Evolutionary conservation across 1,140 invertebrate genomes (phyloP).

Genomic region (Drosophila teissieri): DNA sequence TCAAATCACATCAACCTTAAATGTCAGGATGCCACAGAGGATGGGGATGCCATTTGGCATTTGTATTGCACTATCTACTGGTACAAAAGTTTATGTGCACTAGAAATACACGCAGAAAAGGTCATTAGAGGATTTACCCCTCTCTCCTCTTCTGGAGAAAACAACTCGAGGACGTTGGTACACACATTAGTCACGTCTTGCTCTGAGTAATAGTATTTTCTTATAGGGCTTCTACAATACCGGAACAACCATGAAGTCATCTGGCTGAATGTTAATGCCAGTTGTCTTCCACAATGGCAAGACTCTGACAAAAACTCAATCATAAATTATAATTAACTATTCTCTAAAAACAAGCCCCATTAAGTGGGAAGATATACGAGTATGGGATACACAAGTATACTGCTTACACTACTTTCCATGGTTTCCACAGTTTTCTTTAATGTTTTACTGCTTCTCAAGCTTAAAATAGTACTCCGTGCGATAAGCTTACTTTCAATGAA

Average conservation of each 20-base stretch:
- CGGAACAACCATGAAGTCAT: constrained; percentile 23
- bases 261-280: constrained; percentile 25
- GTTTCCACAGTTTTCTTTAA: background rate
- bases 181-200: constrained; percentile 36
- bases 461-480: constrained; percentile 6
- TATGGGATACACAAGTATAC: background rate
- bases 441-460: background rate
- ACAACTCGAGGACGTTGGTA: background rate
- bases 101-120: constrained; percentile 11
- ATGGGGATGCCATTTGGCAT: constrained; percentile 11
- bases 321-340: constrained; percentile 48
- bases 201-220: constrained; percentile 42
- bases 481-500: constrained; percentile 11
- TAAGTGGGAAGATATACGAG: background rate
- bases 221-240: constrained; percentile 30
- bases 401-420: background rate
- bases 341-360: constrained; percentile 10
- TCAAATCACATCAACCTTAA: constrained; percentile 37
- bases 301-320: constrained; percentile 10
- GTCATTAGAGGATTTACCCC: constrained; percentile 21
- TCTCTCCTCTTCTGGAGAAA: background rate
- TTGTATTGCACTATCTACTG: background rate
- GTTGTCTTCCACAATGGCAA: constrained; percentile 24
- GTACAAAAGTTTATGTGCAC: constrained; percentile 10
- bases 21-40: constrained; percentile 38